Percentiles rank a stretch among this genome's conserved stretches.
phyloP scores from a whole-genome alignment of 2,888 invertebrate species.

The Pterobdella sp. region DNA sequence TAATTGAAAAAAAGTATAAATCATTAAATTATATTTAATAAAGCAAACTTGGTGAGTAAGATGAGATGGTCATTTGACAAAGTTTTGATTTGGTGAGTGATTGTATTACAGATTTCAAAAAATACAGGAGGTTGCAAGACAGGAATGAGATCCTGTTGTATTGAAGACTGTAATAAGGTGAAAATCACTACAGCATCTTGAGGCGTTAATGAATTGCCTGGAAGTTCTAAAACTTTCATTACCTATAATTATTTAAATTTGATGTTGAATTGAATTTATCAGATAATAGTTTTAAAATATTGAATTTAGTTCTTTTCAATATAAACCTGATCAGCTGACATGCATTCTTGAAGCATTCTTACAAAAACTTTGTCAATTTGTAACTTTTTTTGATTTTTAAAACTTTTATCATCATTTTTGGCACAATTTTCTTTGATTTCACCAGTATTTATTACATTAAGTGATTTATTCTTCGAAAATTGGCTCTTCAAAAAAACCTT shows the following conservation, averaged over 20 bases:
- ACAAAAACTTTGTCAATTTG: neutral
- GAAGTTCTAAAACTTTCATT: conserved; percentile 52
- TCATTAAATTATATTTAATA: neutral
- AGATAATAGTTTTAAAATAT: no score
- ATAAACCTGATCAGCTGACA: neutral
- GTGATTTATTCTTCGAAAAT: no score
- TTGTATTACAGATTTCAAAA: conserved; percentile 54
- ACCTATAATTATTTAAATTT: conserved; percentile 41
- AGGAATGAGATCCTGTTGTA: conserved; percentile 44
- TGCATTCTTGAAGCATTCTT: conserved; percentile 7
- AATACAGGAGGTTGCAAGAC: conserved; percentile 53
- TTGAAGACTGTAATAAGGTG: conserved; percentile 41
- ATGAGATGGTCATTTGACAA: conserved; percentile 38
- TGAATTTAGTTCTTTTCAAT: no score
- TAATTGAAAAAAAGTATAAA: neutral
- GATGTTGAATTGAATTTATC: no score
- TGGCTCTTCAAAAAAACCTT: no score
- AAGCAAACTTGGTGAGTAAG: conserved; percentile 34
- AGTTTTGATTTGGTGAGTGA: conserved; percentile 41
- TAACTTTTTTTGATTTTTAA: no score
- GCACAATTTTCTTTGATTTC: no score
- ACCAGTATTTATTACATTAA: no score
- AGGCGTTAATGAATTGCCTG: conserved; percentile 52
- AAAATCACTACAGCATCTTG: conserved; percentile 41
- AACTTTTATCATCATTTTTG: no score